A percentile compares a stretch with the other conserved stretches of the same genome.
Evolutionary conservation across 1,140 invertebrate genomes (phyloP).

Genomic region (Lasaia peninsularis): DNA sequence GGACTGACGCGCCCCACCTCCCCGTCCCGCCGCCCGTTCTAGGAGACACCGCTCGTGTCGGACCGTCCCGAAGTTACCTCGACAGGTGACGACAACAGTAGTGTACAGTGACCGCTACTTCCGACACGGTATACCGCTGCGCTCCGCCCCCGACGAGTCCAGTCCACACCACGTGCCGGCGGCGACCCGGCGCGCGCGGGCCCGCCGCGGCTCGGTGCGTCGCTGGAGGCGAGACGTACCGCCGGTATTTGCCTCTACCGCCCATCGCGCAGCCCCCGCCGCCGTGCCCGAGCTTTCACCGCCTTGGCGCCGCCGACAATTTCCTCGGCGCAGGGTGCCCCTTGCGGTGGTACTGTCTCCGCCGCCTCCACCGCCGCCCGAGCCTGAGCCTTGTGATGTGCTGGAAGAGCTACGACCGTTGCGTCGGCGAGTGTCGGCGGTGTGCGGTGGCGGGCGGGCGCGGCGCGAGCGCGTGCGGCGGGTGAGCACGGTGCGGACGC

Average conservation of each 20-base stretch:
- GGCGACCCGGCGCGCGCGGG: conserved; percentile 16
- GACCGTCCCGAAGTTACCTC: conserved; percentile 7
- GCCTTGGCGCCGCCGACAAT: conserved; percentile 21
- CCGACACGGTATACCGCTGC: conserved; percentile 48
- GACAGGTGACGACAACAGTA: conserved; percentile 42
- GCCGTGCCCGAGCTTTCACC: conserved; percentile 22
- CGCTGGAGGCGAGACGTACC: conserved; percentile 22
- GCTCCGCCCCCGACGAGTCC: conserved; percentile 28
- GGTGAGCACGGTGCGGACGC: conserved; percentile 30
- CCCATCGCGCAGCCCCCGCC: conserved; percentile 20
- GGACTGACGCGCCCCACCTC: conserved; percentile 41
- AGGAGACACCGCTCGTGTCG: conserved; percentile 25
- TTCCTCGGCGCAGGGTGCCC: conserved; percentile 18
- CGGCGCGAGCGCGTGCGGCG: conserved; percentile 23
- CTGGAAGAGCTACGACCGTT: conserved; percentile 19
- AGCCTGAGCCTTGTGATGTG: too few relatives aligned
- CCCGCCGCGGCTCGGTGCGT: conserved; percentile 14
- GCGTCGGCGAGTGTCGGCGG: conserved; percentile 31
- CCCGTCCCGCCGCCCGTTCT: conserved; percentile 18
- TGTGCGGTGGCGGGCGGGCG: conserved; percentile 5
- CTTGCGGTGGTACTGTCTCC: not conserved
- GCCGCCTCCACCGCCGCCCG: too few relatives aligned
- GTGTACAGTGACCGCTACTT: conserved; percentile 72
- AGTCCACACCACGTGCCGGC: conserved; percentile 27
- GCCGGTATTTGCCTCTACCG: conserved; percentile 18